These are phyloP conservation scores for Drosophila repletoides DNA, from an alignment of 1,140 invertebrate genomes.

Conservation along the genomic window DNA sequence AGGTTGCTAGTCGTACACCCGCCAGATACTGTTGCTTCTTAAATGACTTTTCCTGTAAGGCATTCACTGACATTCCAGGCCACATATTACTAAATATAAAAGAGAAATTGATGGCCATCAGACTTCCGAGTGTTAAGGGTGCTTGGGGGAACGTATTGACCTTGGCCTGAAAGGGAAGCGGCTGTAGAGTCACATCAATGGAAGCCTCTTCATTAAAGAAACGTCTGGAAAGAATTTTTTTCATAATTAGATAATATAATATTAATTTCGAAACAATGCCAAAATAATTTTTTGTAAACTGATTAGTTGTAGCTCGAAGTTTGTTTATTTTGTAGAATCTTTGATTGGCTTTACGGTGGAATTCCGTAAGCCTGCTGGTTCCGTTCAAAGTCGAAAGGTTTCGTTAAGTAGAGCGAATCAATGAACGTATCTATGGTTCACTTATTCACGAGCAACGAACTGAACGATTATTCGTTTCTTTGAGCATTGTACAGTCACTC, in stretches of 20 bases:
- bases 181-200: slow-evolving; percentile 49
- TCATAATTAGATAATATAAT: background rate
- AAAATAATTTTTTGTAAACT: no score
- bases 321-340: no score
- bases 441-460: no score
- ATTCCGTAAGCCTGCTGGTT: no score
- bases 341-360: no score
- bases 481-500: no score
- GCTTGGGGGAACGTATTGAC: slow-evolving; percentile 26
- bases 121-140: slow-evolving; percentile 15
- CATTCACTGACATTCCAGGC: slow-evolving; percentile 3
- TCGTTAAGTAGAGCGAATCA: no score
- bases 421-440: no score
- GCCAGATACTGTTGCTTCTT: slow-evolving; percentile 52
- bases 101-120: slow-evolving; percentile 29
- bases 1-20: slow-evolving; percentile 12
- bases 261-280: no score
- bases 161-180: slow-evolving; percentile 29
- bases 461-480: no score
- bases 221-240: slow-evolving; percentile 17
- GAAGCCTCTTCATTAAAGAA: slow-evolving; percentile 35
- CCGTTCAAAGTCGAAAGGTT: no score
- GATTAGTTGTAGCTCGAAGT: no score
- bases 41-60: slow-evolving; percentile 21
- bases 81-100: slow-evolving; percentile 32